These are phyloP conservation scores for Buphagus erythrorhynchus DNA, from an alignment of 2,797 vertebrate genomes.

Conservation along the genomic window DNA sequence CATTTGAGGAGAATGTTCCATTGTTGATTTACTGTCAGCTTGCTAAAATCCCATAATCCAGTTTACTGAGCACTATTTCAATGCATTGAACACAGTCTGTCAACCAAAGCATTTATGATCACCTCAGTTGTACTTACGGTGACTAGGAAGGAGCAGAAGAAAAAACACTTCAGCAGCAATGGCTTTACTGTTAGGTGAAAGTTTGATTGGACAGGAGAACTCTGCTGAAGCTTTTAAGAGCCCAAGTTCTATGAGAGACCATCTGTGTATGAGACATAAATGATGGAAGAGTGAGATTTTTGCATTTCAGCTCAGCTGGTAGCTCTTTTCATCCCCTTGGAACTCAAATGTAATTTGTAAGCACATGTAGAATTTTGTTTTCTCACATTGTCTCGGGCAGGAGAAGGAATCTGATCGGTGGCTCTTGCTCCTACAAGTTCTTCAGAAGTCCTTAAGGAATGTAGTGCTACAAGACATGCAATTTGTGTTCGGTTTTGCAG, in stretches of 20 bases:
- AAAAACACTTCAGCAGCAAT: neutral
- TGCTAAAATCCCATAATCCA: neutral
- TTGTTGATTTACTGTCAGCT: neutral
- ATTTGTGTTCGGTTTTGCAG: neutral
- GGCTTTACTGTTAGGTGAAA: neutral
- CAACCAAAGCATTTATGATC: neutral
- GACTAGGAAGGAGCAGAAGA: neutral
- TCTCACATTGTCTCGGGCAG: fast-evolving
- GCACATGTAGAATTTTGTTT: neutral
- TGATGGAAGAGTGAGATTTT: neutral
- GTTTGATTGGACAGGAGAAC: neutral
- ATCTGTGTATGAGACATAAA: neutral
- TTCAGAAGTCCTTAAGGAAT: neutral
- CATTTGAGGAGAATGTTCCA: neutral
- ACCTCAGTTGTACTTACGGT: neutral
- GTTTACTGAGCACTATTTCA: neutral
- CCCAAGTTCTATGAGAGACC: neutral
- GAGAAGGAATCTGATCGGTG: neutral
- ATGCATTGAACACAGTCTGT: neutral
- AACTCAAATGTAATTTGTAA: neutral
- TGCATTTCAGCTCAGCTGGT: neutral
- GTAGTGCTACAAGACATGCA: neutral
- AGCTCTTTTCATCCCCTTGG: neutral
- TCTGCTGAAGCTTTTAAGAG: neutral
- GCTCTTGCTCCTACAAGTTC: neutral